Evolutionary conservation across 2,888 invertebrate genomes (phyloP), one percentile per base, ranked within the genome.

Genomic region (Drosophila algonquin): DNA sequence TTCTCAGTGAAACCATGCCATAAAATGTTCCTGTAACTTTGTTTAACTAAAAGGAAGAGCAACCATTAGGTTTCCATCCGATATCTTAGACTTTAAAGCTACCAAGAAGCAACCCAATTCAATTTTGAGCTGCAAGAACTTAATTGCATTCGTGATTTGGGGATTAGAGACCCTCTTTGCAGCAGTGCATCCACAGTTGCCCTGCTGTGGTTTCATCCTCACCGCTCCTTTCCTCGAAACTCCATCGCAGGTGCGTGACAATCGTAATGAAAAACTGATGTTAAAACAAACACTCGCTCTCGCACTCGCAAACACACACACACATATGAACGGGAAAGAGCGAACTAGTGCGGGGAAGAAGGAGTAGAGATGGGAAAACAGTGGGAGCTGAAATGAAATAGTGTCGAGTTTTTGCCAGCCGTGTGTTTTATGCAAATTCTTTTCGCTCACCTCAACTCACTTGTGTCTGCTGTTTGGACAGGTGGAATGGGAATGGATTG

Each of bases 401-500:
- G 80, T 85, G 77, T 64, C 71, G 77, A 74, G 80, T 85, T 82
- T 82, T 85, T 74, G 64, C 85, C 73, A 63, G 62, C 65, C 73
- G 72, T 76, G 75, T 80, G 85, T 84, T 81, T 87, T 85, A 85
- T 85, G 84, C 86, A 85, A 87, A 85, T 85, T 79, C 63, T 47
- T 53, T 67, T 46, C 46, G 45, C 69, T 51, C 63, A 64, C 68
- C 58, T 57, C 68, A 46, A 59, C 64, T 69, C 63, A 59, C 55
- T 55, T 65, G 79, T 76, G 70, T 76, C 72, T 67, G 70, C 64
- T 83, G 58, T 83, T 83, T 83, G 83, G 87, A 79, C 84, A 83
- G 87, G 84, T 87, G 87, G 67, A 64, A 44, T 18, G n/a, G n/a
- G 24, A 53, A 3, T 21, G 27, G 21, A 4, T 9, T 16, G 27